phyloP scores from a whole-genome alignment of 92 coral and sea anemone genomes.

The Galaxea fascicularis region DNA sequence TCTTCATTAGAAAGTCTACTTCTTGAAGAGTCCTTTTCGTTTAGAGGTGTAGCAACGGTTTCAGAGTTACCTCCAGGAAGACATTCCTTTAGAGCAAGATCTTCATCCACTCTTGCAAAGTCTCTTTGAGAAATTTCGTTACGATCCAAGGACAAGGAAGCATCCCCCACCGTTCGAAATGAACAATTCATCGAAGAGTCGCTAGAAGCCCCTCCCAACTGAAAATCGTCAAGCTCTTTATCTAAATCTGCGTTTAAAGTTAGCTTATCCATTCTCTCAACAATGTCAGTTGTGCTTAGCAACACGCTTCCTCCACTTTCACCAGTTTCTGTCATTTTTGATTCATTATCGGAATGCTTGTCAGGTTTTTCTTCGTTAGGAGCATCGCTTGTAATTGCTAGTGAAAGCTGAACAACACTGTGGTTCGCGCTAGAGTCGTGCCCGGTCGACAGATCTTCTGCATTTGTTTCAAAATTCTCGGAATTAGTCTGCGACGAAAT shows the following conservation, averaged over 20 bases:
- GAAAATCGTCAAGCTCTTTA: neutral
- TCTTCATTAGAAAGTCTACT: neutral
- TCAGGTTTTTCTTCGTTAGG: neutral
- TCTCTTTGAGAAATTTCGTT: neutral
- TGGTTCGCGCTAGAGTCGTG: neutral
- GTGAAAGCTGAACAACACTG: neutral
- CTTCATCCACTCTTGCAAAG: slow-evolving; percentile 5
- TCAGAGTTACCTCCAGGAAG: slow-evolving; percentile 7
- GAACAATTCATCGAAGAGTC: neutral
- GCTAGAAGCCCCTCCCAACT: neutral
- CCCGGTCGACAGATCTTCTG: neutral
- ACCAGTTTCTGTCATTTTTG: neutral
- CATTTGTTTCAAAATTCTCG: neutral
- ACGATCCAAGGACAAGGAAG: neutral
- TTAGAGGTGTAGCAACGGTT: neutral
- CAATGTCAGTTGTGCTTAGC: neutral
- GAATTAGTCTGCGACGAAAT: neutral
- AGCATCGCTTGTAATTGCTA: neutral
- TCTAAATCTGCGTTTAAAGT: neutral
- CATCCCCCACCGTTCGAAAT: neutral
- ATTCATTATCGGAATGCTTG: neutral
- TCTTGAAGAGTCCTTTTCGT: neutral
- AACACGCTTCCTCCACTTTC: neutral
- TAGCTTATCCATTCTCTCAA: neutral
- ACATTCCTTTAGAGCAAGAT: neutral